phyloP scores from a whole-genome alignment of 37 sponge, comb jelly and placozoan species.

The Halisarca cf. caerulea region DNA sequence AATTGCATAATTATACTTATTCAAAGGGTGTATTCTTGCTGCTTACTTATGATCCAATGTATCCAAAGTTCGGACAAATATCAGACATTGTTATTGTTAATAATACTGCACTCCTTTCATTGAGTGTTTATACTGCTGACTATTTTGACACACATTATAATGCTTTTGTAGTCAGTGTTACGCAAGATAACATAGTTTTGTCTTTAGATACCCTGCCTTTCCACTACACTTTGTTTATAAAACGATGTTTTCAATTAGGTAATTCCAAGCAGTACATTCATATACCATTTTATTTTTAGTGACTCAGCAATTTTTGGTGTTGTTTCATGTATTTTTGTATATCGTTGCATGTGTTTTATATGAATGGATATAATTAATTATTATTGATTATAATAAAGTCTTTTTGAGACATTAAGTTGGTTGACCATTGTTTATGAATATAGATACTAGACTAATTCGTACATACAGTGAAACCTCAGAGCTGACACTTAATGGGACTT shows the following conservation, averaged over 20 bases:
- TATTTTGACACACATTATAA: background rate
- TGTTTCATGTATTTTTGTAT: background rate
- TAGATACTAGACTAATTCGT: no score
- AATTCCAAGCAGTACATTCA: background rate
- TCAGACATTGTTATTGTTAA: conserved; percentile 2
- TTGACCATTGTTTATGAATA: no score
- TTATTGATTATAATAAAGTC: no score
- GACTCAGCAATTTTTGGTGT: no score
- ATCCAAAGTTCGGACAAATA: background rate
- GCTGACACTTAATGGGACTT: no score
- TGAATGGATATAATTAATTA: no score
- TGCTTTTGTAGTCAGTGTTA: background rate
- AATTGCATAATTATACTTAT: background rate
- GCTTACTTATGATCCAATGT: background rate
- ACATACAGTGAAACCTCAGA: no score
- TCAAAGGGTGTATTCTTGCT: background rate
- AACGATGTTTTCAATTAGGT: background rate
- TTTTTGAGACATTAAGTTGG: no score
- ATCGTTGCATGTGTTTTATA: no score
- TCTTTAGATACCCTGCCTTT: background rate
- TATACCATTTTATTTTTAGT: conserved; percentile 5
- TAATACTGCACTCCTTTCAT: background rate
- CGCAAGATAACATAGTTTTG: background rate
- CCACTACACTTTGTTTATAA: background rate
- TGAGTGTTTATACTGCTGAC: background rate